phyloP scores from a whole-genome alignment of 2,888 invertebrate genomes.

The Hedychridium roseum region DNA sequence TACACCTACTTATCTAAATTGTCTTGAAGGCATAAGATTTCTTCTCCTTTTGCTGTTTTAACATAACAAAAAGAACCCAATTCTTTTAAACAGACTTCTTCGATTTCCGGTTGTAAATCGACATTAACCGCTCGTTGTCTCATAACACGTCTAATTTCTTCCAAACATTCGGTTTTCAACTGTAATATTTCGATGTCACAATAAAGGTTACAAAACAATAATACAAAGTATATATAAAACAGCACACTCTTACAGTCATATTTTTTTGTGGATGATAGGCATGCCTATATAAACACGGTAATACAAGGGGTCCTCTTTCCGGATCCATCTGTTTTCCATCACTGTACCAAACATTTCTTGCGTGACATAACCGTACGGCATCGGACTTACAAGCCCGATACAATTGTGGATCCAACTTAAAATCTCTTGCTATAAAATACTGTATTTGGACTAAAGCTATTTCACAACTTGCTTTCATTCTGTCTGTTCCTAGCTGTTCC shows the following conservation, averaged over 20 bases:
- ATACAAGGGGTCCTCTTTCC: slow-evolving; percentile 81
- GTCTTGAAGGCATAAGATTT: slow-evolving; percentile 91
- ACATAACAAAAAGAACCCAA: slow-evolving; percentile 84
- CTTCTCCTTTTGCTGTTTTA: slow-evolving; percentile 87
- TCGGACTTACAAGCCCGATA: slow-evolving; percentile 89
- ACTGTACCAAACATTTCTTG: slow-evolving; percentile 79
- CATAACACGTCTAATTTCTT: slow-evolving; percentile 91
- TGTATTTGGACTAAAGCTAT: slow-evolving; percentile 93
- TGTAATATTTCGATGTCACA: slow-evolving; percentile 50
- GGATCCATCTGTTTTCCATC: slow-evolving; percentile 74
- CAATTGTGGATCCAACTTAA: slow-evolving; percentile 88
- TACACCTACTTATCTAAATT: slow-evolving; percentile 72
- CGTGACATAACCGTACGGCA: slow-evolving; percentile 83
- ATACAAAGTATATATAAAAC: background rate
- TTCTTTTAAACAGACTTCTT: slow-evolving; percentile 88
- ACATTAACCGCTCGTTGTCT: slow-evolving; percentile 91
- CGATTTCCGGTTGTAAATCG: slow-evolving; percentile 92
- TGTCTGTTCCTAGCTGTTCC: slow-evolving; percentile 84
- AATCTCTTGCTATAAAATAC: slow-evolving; percentile 96
- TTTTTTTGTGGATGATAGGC: slow-evolving; percentile 60
- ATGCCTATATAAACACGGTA: slow-evolving; percentile 88
- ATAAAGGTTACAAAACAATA: background rate
- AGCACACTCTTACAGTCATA: slow-evolving; percentile 49
- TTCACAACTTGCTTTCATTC: slow-evolving; percentile 91
- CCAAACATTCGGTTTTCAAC: slow-evolving; percentile 67